Evolutionary conservation across 2,797 vertebrate genomes (phyloP).

Genomic region (Mallotus villosus): DNA sequence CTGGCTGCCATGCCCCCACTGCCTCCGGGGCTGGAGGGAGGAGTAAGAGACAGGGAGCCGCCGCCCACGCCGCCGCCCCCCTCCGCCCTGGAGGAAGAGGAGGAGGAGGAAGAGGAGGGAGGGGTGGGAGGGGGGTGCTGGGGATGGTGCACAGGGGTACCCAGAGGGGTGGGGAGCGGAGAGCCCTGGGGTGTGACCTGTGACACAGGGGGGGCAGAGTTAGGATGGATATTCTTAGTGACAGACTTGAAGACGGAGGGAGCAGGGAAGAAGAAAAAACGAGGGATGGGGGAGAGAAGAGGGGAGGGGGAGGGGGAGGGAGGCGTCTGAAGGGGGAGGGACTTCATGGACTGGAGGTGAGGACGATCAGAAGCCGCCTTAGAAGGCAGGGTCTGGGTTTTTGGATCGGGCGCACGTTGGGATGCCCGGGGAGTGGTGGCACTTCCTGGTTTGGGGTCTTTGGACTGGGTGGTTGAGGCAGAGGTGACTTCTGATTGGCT

Average conservation of each 20-base stretch:
- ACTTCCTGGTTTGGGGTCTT: constrained; percentile 75
- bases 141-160: constrained; percentile 87
- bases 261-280: constrained; percentile 80
- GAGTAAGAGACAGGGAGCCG: constrained; percentile 81
- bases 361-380: constrained; percentile 81
- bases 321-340: constrained; percentile 78
- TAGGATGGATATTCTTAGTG: constrained; percentile 74
- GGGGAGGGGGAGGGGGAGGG: constrained; percentile 74
- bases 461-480: constrained; percentile 66
- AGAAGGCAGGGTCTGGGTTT: constrained; percentile 90
- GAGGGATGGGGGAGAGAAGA: constrained; percentile 75
- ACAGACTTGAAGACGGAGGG: constrained; percentile 80
- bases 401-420: constrained; percentile 72
- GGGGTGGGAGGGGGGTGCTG: constrained; percentile 80
- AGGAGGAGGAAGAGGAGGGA: constrained; percentile 87
- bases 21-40: constrained; percentile 83
- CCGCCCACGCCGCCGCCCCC: constrained; percentile 64
- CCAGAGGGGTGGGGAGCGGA: constrained; percentile 86
- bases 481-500: constrained; percentile 80
- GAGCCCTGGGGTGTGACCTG: constrained; percentile 88
- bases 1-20: constrained; percentile 79
- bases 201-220: constrained; percentile 77
- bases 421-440: constrained; percentile 58
- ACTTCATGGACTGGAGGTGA: constrained; percentile 83
- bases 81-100: constrained; percentile 79